These are phyloP conservation scores for Chelonus formosanus DNA, from an alignment of 2,888 invertebrate species.

Conservation along the genomic window DNA sequence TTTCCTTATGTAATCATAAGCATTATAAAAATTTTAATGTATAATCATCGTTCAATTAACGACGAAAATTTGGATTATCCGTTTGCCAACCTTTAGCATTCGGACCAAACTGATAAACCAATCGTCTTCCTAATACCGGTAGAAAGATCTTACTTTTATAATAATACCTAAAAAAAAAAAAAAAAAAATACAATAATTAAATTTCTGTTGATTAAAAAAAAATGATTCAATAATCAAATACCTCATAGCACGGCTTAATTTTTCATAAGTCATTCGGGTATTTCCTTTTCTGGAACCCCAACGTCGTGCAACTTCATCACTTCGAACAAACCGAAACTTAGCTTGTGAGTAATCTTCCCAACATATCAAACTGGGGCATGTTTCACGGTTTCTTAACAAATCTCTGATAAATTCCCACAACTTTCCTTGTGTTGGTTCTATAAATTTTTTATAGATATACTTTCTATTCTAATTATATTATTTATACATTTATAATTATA, in stretches of 20 bases:
- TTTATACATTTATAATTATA: too few relatives aligned
- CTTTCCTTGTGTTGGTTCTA: slow-evolving; percentile 61
- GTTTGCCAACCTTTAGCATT: slow-evolving; percentile 82
- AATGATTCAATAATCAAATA: slow-evolving; percentile 52
- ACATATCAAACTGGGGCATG: slow-evolving; percentile 83
- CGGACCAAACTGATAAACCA: slow-evolving; percentile 84
- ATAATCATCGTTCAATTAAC: slow-evolving; percentile 35
- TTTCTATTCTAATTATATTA: too few relatives aligned
- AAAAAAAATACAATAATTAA: slow-evolving; percentile 32
- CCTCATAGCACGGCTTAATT: slow-evolving; percentile 90
- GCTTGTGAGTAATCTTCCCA: slow-evolving; percentile 89
- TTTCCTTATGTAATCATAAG: too few relatives aligned
- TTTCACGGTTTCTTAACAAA: slow-evolving; percentile 77
- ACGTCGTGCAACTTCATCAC: slow-evolving; percentile 84
- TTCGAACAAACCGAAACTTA: slow-evolving; percentile 87
- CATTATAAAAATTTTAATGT: too few relatives aligned
- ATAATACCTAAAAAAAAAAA: slow-evolving; percentile 72
- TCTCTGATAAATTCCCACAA: slow-evolving; percentile 89
- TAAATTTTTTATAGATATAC: neutral
- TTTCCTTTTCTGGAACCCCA: slow-evolving; percentile 91
- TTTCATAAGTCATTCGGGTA: slow-evolving; percentile 91
- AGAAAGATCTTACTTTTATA: slow-evolving; percentile 79
- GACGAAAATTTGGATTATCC: slow-evolving; percentile 69
- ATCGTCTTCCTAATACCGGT: slow-evolving; percentile 78
- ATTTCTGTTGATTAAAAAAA: slow-evolving; percentile 1